Evolutionary conservation across 1,140 invertebrate genomes (phyloP).

Genomic region (Onthophagus taurus): DNA sequence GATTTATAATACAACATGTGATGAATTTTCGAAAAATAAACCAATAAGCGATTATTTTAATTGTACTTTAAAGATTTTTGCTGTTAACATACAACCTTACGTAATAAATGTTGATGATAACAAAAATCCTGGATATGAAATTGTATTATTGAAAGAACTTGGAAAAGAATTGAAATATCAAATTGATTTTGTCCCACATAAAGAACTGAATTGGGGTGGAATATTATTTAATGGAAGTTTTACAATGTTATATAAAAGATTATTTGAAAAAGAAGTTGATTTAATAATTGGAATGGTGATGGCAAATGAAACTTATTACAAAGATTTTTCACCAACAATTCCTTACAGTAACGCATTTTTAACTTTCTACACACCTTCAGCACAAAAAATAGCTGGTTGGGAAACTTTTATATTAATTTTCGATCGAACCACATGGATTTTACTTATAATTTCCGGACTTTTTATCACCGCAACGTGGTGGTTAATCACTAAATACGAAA

Average conservation of each 20-base stretch:
- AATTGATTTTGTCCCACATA: slow-evolving; percentile 8
- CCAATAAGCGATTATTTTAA: not conserved
- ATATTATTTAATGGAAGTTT: slow-evolving; percentile 12
- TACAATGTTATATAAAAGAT: slow-evolving; percentile 8
- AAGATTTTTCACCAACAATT: slow-evolving; percentile 9
- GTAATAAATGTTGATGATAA: slow-evolving; percentile 11
- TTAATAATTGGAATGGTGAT: slow-evolving; percentile 13
- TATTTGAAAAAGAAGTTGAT: slow-evolving; percentile 10
- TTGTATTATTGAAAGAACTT: slow-evolving; percentile 10
- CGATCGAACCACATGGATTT: not conserved
- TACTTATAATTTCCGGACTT: slow-evolving; percentile 2
- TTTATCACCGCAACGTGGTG: not conserved
- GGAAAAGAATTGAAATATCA: slow-evolving; percentile 8
- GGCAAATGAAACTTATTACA: slow-evolving; percentile 1
- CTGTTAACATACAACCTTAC: slow-evolving; percentile 9
- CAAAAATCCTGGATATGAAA: slow-evolving; percentile 11
- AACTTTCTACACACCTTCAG: slow-evolving; percentile 12
- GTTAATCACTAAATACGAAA: not conserved
- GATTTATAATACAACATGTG: not conserved
- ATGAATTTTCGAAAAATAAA: not conserved
- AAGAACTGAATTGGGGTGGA: slow-evolving; percentile 11
- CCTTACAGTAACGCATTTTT: not conserved
- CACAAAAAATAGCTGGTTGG: slow-evolving; percentile 4
- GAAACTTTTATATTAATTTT: slow-evolving; percentile 15
- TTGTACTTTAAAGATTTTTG: slow-evolving; percentile 6